Percentiles rank a stretch among this genome's conserved stretches.
Conservation (phyloP, 2,888 invertebrate genomes). For the Agapetus fuscipes region DNA sequence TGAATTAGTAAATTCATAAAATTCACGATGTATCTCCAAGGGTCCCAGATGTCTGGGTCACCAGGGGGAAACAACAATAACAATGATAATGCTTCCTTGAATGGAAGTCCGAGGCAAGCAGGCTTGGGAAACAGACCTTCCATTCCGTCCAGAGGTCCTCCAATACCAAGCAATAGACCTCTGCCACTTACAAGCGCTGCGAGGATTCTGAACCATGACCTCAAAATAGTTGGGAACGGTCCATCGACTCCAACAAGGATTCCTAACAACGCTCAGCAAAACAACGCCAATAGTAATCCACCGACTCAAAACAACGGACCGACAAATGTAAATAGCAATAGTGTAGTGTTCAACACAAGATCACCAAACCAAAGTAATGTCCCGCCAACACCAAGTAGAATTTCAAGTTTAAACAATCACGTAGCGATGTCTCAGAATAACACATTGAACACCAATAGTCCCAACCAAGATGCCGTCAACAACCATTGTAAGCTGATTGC, state of each 20-base stretch:
- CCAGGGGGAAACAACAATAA: conserved; percentile 24
- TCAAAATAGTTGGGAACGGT: too few species aligned
- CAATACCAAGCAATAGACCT: too few species aligned
- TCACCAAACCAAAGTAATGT: too few species aligned
- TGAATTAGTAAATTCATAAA: too few species aligned
- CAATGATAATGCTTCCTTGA: conserved; percentile 22
- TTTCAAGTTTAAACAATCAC: too few species aligned
- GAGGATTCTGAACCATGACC: not conserved
- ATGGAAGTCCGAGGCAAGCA: not conserved
- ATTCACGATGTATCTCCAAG: conserved; percentile 17
- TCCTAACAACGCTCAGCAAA: not conserved
- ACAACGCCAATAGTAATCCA: not conserved
- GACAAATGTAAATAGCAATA: not conserved
- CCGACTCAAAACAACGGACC: not conserved
- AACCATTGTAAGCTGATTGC: too few species aligned
- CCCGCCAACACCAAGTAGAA: too few species aligned
- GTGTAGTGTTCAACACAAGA: not conserved
- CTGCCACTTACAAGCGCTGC: too few species aligned
- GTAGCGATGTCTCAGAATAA: not conserved
- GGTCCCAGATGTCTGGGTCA: not conserved
- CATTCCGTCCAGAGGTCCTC: not conserved
- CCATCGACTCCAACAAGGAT: not conserved
- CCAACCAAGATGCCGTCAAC: not conserved
- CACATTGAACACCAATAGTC: not conserved
- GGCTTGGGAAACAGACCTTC: not conserved